Conservation (phyloP, 2,888 invertebrate species). For the Cheilosia scutellata region DNA sequence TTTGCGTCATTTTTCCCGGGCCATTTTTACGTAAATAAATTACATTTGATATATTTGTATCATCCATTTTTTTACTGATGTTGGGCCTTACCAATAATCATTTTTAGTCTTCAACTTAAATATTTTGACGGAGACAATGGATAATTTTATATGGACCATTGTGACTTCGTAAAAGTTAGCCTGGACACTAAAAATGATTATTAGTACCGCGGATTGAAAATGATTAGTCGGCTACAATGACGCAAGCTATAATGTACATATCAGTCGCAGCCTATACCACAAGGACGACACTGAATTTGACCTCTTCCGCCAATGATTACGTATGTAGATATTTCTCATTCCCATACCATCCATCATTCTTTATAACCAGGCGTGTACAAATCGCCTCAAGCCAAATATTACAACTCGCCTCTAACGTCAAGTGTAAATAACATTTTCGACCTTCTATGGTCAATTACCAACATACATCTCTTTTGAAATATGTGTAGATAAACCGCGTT, state of each 20-base stretch:
- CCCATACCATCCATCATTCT: slow-evolving; percentile 10
- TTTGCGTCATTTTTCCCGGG: no score
- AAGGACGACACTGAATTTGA: neutral
- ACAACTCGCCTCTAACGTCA: slow-evolving; percentile 4
- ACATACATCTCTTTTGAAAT: slow-evolving; percentile 5
- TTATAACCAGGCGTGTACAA: slow-evolving; percentile 29
- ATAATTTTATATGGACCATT: no score
- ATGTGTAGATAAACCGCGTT: neutral
- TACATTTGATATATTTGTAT: no score
- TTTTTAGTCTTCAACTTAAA: no score
- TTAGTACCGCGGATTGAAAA: no score
- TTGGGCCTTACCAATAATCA: no score
- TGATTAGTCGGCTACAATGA: neutral
- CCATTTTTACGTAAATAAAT: no score
- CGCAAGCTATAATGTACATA: slow-evolving; percentile 1
- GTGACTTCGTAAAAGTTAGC: no score
- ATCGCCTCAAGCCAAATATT: slow-evolving; percentile 16
- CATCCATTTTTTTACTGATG: no score
- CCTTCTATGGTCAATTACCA: slow-evolving; percentile 41
- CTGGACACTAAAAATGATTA: no score
- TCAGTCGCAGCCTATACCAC: neutral
- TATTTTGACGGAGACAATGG: no score
- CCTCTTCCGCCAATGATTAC: neutral
- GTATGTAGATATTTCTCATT: neutral
- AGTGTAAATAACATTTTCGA: slow-evolving; percentile 8